Evolutionary conservation across 2,113 vertebrate genomes (phyloP).

Genomic region (Himantopus leucocephalus): DNA sequence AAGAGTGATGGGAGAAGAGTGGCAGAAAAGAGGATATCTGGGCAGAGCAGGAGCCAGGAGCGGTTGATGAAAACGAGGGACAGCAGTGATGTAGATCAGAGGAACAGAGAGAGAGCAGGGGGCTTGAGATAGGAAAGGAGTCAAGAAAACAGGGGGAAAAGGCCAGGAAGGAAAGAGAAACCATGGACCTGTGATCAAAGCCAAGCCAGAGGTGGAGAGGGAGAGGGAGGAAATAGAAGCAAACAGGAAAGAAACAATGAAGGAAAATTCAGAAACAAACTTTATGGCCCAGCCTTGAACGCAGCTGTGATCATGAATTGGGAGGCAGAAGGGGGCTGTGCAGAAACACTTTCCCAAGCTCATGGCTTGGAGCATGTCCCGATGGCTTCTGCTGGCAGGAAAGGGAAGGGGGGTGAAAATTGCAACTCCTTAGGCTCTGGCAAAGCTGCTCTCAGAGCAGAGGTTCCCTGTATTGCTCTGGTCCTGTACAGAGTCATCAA

Average conservation of each 20-base stretch:
- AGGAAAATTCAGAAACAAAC: conserved; percentile 13
- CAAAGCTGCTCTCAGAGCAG: background rate
- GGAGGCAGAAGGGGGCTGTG: background rate
- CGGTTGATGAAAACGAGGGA: background rate
- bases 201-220: background rate
- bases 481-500: background rate
- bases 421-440: background rate
- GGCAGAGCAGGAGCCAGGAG: background rate
- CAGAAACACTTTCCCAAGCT: background rate
- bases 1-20: background rate
- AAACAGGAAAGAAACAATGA: conserved; percentile 34
- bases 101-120: background rate
- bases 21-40: background rate
- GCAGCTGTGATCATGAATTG: background rate
- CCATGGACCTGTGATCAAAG: conserved; percentile 15
- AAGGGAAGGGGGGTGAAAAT: background rate
- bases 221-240: conserved; percentile 9
- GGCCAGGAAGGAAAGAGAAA: conserved; percentile 42
- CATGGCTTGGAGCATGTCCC: background rate
- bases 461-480: background rate
- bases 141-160: background rate
- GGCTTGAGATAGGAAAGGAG: background rate
- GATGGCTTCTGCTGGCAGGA: background rate
- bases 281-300: background rate
- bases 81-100: background rate